Conservation (phyloP, 2,888 invertebrate species). For the Furcula furcula region DNA sequence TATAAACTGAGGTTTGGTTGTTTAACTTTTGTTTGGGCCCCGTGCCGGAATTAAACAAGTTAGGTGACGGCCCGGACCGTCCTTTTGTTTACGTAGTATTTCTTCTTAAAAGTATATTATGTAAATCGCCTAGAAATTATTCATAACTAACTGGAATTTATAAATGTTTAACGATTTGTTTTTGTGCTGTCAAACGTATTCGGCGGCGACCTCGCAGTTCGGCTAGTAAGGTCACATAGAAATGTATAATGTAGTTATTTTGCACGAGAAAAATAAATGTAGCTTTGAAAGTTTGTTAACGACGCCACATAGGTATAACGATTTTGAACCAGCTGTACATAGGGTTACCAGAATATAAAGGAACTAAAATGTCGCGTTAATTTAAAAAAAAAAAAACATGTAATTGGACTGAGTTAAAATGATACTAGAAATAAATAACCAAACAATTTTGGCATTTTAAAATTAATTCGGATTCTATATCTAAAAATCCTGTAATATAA, state of each 20-base stretch:
- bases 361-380: too few relatives aligned
- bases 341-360: too few relatives aligned
- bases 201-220: neutral
- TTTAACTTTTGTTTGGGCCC: conserved; percentile 68
- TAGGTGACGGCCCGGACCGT: conserved; percentile 47
- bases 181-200: conserved; percentile 33
- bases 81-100: conserved; percentile 62
- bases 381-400: too few relatives aligned
- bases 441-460: too few relatives aligned
- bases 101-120: conserved; percentile 60
- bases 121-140: conserved; percentile 70
- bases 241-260: conserved; percentile 28
- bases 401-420: too few relatives aligned
- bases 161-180: conserved; percentile 60
- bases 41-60: conserved; percentile 68
- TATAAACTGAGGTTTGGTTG: conserved; percentile 75
- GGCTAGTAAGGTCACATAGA: conserved; percentile 22
- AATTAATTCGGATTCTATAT: too few relatives aligned
- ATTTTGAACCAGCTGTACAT: too few relatives aligned
- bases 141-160: conserved; percentile 72
- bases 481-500: too few relatives aligned
- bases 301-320: conserved; percentile 52
- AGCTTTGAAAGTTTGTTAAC: conserved; percentile 53
- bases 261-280: conserved; percentile 38
- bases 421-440: too few relatives aligned